phyloP scores from a whole-genome alignment of 2,888 invertebrate genomes.

The Agelastica alni region DNA sequence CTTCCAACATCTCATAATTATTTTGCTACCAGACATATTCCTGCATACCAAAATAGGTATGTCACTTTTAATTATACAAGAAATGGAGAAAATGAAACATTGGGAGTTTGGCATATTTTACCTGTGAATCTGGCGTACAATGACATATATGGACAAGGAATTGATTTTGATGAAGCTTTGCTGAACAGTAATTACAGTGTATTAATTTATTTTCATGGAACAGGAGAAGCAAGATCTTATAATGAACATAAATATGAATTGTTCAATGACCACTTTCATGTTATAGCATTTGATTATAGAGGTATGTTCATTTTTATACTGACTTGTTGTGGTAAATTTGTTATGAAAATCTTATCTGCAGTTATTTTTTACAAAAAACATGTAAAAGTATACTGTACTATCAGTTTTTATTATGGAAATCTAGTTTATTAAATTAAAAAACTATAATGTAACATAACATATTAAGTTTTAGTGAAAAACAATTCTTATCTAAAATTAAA shows the following conservation, averaged over 20 bases:
- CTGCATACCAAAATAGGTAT: conserved; percentile 71
- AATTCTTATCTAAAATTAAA: no score
- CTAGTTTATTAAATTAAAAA: no score
- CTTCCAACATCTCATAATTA: conserved; percentile 37
- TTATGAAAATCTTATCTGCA: no score
- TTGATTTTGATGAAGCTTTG: conserved; percentile 61
- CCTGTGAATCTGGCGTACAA: conserved; percentile 66
- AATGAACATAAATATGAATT: conserved; percentile 72
- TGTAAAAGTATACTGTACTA: background rate
- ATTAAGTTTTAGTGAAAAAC: no score
- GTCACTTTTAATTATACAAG: conserved; percentile 57
- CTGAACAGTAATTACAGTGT: conserved; percentile 54
- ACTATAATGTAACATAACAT: no score
- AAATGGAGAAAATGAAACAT: conserved; percentile 37
- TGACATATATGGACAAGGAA: conserved; percentile 54
- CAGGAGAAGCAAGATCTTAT: conserved; percentile 50
- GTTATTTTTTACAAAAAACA: no score
- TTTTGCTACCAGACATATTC: conserved; percentile 57
- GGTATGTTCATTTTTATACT: no score
- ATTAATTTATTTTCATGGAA: conserved; percentile 54
- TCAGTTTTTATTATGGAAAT: no score
- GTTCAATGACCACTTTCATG: conserved; percentile 60
- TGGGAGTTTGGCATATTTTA: conserved; percentile 78
- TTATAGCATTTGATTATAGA: conserved; percentile 54
- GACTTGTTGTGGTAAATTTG: no score